A percentile compares a stretch with the other conserved stretches of the same genome.
These are phyloP conservation scores for Creontiades dilutus DNA, from an alignment of 2,888 invertebrate species.

Conservation along the genomic window DNA sequence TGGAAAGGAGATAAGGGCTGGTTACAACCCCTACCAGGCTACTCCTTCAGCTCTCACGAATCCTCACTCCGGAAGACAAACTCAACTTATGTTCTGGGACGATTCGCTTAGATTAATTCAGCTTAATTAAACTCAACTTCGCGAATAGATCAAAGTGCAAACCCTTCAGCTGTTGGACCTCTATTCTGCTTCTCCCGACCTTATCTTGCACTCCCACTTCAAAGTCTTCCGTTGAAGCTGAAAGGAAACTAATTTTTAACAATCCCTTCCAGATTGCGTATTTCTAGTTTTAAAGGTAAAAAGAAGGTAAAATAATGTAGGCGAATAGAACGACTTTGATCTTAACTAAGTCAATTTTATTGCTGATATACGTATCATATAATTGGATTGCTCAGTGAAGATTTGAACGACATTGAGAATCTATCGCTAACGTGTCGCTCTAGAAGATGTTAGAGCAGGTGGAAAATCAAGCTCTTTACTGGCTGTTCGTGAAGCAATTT, in stretches of 20 bases:
- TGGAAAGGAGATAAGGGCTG: conserved; percentile 50
- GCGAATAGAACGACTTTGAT: no score
- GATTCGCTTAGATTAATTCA: conserved; percentile 49
- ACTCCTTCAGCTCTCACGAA: conserved; percentile 30
- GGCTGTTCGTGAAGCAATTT: no score
- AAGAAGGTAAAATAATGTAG: no score
- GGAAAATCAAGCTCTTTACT: no score
- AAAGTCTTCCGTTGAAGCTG: not conserved
- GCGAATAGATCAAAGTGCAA: conserved; percentile 42
- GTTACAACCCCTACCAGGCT: conserved; percentile 35
- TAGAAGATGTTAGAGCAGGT: no score
- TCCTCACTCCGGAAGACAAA: conserved; percentile 24
- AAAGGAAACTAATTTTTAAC: not conserved
- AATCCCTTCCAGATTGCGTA: not conserved
- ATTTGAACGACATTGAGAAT: no score
- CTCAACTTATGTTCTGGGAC: conserved; percentile 49
- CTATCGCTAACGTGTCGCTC: no score
- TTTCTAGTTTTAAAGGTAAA: no score
- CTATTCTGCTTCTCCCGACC: not conserved
- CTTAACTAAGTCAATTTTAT: no score
- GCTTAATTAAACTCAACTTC: conserved; percentile 46
- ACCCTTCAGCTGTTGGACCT: conserved; percentile 34
- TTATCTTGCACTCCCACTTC: not conserved
- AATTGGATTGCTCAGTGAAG: no score
- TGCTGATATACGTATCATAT: no score